These are phyloP conservation scores for Asarcornis scutulata DNA, from an alignment of 2,113 vertebrate species.

Conservation along the genomic window DNA sequence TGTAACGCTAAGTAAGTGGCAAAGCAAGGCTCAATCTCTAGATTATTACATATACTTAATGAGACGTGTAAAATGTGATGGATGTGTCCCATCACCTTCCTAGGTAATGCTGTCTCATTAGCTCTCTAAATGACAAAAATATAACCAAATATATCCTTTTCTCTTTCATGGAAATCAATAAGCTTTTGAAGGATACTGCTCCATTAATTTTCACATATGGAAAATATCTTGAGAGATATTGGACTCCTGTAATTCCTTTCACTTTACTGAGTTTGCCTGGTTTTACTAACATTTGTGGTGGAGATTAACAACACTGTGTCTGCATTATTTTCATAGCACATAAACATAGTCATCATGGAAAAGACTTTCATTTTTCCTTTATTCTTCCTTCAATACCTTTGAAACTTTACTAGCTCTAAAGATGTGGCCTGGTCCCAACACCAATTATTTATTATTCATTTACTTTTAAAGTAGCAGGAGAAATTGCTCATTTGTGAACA, in stretches of 20 bases:
- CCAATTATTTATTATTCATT: not conserved
- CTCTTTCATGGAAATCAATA: not conserved
- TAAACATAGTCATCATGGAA: not conserved
- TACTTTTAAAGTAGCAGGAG: not conserved
- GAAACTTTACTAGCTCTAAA: not conserved
- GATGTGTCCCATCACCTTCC: not conserved
- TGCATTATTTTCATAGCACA: not conserved
- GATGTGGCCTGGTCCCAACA: not conserved
- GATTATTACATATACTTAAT: not conserved
- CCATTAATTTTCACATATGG: not conserved
- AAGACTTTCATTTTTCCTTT: not conserved
- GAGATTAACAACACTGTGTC: not conserved
- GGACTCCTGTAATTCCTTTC: not conserved
- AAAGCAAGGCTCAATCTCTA: not conserved
- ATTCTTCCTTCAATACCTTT: constrained; percentile 25
- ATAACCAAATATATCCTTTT: not conserved
- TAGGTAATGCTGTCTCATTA: not conserved
- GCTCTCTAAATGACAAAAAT: not conserved
- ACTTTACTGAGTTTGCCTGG: not conserved
- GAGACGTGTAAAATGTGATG: not conserved
- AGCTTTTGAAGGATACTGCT: not conserved
- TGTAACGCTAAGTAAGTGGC: accelerated
- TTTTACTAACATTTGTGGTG: not conserved
- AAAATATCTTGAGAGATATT: not conserved
- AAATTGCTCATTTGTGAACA: constrained; percentile 19